phyloP scores from a whole-genome alignment of 2,113 vertebrate genomes.

The Hippoglossus stenolepis region DNA sequence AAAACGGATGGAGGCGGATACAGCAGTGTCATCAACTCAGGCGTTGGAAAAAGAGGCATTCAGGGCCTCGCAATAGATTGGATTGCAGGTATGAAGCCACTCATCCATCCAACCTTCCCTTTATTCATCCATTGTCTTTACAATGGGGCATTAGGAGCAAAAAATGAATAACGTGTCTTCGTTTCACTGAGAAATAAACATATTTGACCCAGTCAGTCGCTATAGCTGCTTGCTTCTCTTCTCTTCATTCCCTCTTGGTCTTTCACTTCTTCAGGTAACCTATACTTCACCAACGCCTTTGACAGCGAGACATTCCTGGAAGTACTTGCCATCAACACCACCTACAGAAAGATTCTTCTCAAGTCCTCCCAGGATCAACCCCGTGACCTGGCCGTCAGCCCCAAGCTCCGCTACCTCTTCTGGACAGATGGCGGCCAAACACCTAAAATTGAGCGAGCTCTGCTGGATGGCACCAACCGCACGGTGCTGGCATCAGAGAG shows the following conservation, averaged over 20 bases:
- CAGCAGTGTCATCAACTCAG: slow-evolving; percentile 59
- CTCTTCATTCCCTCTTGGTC: neutral
- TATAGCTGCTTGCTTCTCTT: neutral
- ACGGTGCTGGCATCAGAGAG: slow-evolving; percentile 90
- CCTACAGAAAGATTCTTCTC: slow-evolving; percentile 88
- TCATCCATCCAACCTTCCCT: neutral
- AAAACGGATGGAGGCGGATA: slow-evolving; percentile 75
- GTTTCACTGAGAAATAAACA: no score
- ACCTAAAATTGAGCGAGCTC: slow-evolving; percentile 92
- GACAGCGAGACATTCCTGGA: slow-evolving; percentile 88
- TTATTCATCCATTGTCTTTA: neutral
- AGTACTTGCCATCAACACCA: slow-evolving; percentile 90
- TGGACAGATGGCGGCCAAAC: slow-evolving; percentile 93
- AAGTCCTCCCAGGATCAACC: slow-evolving; percentile 89
- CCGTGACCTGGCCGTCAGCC: slow-evolving; percentile 89
- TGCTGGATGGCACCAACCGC: slow-evolving; percentile 92
- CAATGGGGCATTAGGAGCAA: neutral
- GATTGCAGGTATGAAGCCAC: slow-evolving; percentile 73
- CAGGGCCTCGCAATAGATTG: slow-evolving; percentile 81
- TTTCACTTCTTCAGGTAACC: slow-evolving; percentile 83
- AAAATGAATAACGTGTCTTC: no score
- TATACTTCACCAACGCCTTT: slow-evolving; percentile 95
- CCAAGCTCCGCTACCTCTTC: slow-evolving; percentile 91
- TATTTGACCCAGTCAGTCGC: neutral
- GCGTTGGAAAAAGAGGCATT: slow-evolving; percentile 74